These are phyloP conservation scores for Plestiodon gilberti DNA, from an alignment of 2,113 vertebrate species.

Conservation along the genomic window DNA sequence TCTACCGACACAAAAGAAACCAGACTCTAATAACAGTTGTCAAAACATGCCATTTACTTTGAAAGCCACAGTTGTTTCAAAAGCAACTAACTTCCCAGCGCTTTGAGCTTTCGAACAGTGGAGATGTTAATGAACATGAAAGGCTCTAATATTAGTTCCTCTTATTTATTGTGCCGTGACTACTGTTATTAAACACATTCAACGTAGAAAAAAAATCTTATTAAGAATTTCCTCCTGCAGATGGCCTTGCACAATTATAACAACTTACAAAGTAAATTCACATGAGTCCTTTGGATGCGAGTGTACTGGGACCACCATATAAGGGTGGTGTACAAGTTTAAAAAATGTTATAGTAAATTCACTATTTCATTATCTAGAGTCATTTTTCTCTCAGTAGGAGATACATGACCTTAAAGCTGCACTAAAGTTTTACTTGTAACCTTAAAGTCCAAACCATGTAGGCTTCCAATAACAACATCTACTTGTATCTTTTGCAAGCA, in stretches of 20 bases:
- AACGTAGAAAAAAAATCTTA: neutral
- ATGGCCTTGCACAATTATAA: slow-evolving; percentile 6
- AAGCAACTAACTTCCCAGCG: slow-evolving; percentile 47
- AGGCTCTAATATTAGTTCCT: neutral
- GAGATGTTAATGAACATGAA: slow-evolving; percentile 12
- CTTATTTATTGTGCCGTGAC: neutral
- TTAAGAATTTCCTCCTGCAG: neutral
- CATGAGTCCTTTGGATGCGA: neutral
- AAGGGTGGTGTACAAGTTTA: neutral
- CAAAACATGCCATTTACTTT: slow-evolving; percentile 60
- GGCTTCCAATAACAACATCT: slow-evolving; percentile 2
- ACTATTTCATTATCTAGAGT: too few relatives aligned
- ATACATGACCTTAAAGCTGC: too few relatives aligned
- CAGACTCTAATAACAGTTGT: slow-evolving; percentile 45
- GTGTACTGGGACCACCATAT: neutral
- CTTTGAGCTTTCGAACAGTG: slow-evolving; percentile 12
- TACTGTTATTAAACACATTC: neutral
- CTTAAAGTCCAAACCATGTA: neutral
- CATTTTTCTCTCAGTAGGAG: too few relatives aligned
- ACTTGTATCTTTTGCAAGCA: neutral
- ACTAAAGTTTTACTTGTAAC: too few relatives aligned
- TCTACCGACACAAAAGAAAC: slow-evolving; percentile 49
- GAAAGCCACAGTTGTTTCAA: slow-evolving; percentile 45
- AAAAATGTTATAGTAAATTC: too few relatives aligned
- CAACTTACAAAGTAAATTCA: neutral